Evolutionary conservation across 2,797 vertebrate species (phyloP).

Genomic region (Aldrovandia affinis): DNA sequence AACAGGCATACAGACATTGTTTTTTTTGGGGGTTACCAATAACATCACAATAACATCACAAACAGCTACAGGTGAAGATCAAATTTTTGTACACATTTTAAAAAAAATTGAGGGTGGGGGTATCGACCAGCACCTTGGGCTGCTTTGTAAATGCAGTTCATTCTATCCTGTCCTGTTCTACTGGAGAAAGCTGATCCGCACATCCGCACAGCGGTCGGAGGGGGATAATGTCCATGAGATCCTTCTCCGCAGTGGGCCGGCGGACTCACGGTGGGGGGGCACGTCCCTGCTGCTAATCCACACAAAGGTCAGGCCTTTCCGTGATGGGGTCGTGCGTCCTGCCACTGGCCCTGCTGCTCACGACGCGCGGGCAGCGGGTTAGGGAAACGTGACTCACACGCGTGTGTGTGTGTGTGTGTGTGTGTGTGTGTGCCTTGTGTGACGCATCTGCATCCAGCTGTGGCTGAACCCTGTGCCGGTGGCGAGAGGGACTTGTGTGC

Average conservation of each 20-base stretch:
- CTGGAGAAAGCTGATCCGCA: background rate
- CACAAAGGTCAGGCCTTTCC: constrained; percentile 31
- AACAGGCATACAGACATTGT: too few species aligned
- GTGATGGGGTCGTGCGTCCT: background rate
- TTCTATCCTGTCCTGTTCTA: background rate
- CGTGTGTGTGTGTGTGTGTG: too few species aligned
- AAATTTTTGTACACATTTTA: too few species aligned
- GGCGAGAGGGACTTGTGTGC: background rate
- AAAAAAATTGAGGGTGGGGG: too few species aligned
- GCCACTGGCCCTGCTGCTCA: background rate
- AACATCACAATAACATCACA: too few species aligned
- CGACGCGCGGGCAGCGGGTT: background rate
- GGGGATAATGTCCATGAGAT: constrained; percentile 30
- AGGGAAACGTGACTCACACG: too few species aligned
- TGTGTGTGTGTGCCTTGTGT: too few species aligned
- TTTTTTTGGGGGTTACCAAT: too few species aligned
- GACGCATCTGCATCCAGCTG: too few species aligned
- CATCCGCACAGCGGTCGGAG: background rate
- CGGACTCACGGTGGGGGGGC: background rate
- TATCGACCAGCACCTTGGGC: too few species aligned
- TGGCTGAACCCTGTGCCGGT: background rate
- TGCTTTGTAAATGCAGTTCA: background rate
- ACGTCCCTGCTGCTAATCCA: constrained; percentile 30
- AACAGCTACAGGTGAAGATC: too few species aligned
- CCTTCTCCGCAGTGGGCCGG: background rate